Conservation (phyloP, 2,888 invertebrate species). For the Pheosia gnoma region DNA sequence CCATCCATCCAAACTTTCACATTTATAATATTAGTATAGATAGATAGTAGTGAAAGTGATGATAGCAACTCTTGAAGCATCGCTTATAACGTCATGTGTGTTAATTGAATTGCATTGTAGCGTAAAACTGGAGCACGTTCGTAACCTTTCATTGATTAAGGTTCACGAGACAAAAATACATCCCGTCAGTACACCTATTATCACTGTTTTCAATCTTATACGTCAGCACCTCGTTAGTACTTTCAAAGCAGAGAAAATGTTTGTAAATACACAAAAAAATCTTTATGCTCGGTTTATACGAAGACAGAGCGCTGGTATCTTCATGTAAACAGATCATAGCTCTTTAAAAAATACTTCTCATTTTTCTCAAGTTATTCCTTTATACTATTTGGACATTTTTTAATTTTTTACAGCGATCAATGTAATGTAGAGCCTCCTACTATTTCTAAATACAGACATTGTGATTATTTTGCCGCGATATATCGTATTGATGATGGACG, state of each 20-base stretch:
- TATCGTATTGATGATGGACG: background rate
- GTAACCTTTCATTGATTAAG: slow-evolving; percentile 15
- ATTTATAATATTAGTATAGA: no score
- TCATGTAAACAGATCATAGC: no score
- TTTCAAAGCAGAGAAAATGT: background rate
- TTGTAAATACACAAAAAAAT: no score
- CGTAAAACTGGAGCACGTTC: slow-evolving; percentile 6
- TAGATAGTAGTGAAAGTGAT: background rate
- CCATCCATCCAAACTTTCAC: no score
- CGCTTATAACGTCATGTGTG: background rate
- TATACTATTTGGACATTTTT: background rate
- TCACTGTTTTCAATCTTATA: background rate
- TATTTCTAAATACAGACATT: background rate
- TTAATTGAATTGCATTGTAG: background rate
- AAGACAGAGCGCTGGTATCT: no score
- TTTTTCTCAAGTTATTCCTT: background rate
- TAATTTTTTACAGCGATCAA: background rate
- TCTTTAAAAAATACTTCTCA: no score
- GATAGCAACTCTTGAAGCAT: background rate
- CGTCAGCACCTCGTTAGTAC: background rate
- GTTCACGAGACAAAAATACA: slow-evolving; percentile 8
- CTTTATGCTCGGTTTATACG: no score
- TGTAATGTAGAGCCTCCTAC: background rate
- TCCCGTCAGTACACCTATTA: background rate
- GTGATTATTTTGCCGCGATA: background rate